Base-by-base conservation (phyloP, 2,797 vertebrate genomes). In the Sphenopsis melanotis region DNA sequence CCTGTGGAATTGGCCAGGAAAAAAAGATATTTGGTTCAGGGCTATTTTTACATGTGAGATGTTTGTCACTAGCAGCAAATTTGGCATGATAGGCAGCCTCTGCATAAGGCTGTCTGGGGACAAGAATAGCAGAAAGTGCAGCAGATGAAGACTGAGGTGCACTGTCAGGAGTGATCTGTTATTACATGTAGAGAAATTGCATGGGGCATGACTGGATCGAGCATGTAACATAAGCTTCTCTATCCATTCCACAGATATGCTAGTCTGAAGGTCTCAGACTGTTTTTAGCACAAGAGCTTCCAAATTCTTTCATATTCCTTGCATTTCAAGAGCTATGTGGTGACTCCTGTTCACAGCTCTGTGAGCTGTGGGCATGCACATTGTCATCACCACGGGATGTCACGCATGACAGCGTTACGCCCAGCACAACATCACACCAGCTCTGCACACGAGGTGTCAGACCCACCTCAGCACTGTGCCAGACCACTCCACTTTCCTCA, bases 51-150 rank as follows among this genome's bases (percentile, higher is more conserved):
- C 24, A 61, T 66, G 57, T 0, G 8, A 91, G 32, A 36, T 83
- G 64, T 90, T 97, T 94, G 75, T 94, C 87, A 71, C 55, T 85
- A 85, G 75, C 68, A 89, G 90, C 77, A 92, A 80, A 94, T 87
- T 41, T 75, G 60, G 41, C 3, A 0, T 94, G 92, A 93, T 91
- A 71, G 86, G 87, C 83, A 89, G 91, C 30, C 71, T 90, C 75
- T 94, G 80, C 3, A 0, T 79, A 83, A 91, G 66, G 55, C 79
- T 87, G 80, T 91, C 85, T 94, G 89, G 49, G 57, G 56, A 93
- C 83, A 81, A 57, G 79, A 87, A 94, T 61, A 92, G 85, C 79
- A 92, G 83, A 74, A 80, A 87, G 29, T 0, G 0, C 56, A 76
- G 57, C 34, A 66, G 79, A 81, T 65, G 92, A 95, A 80, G 76